Evolutionary conservation across 2,888 invertebrate genomes (phyloP), one percentile per base, ranked within the genome.

Genomic region (Keiferia lycopersicella): DNA sequence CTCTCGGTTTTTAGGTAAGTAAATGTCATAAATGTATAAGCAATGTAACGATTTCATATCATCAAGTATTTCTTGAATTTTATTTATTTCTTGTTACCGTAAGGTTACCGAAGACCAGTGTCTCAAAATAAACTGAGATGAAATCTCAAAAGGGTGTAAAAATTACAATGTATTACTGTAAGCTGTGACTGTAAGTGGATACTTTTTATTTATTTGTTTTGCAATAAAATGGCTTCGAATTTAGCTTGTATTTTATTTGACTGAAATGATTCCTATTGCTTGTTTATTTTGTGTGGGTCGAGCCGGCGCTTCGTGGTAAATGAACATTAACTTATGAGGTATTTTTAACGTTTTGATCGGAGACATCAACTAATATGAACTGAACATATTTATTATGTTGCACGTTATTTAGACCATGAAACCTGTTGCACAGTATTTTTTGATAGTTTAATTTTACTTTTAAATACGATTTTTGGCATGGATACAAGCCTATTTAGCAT

Each of bases 161-260:
- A 48, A 26, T 20, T 48, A 45, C 48, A 51, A 51, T 34, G 48
- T 51, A 16, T 26, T 26, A 26, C 26, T 26, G 26, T 26, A 26
- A 26, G 26, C 26, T 26, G 26, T 26, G 26, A 26, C 22, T 56
- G 16, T 62, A 61, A 50, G 39, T 53, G 26, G 20, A 34, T 60
- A 65, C 50, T 66, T 50, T 56, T 26, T 65, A 64, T 66, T 64
- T 66, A 64, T 66, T 66, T 60, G 34, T 61, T 61, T 53, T 58
- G 39, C 50, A 66, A 64, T 63, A 64, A 64, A 63, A 61, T 63
- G 61, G 65, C 61, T 63, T 65, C 45, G 57, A 58, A 38, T 38
- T 26, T 58, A 38, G n/a, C 26, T n/a, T 16, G 34, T n/a, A 10
- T 56, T 34, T 56, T 16, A 30, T 34, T 56, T 30, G 8, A 16